phyloP scores from a whole-genome alignment of 2,113 vertebrate species.

The Aramus guarauna region DNA sequence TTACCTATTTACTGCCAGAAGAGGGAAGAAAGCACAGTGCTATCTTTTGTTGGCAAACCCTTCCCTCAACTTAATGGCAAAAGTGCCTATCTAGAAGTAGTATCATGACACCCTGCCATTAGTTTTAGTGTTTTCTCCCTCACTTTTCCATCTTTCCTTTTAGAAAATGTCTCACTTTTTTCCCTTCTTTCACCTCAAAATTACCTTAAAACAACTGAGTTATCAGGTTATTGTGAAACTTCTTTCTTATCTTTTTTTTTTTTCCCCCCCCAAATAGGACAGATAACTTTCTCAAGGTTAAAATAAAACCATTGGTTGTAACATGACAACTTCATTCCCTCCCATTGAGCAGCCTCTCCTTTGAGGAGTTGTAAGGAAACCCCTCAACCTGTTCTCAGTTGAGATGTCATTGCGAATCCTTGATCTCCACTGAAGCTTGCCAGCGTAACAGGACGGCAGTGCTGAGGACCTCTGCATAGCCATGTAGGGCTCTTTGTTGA shows the following conservation, averaged over 20 bases:
- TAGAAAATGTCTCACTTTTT: neutral
- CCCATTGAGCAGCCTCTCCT: neutral
- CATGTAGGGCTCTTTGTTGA: neutral
- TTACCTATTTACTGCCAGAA: neutral
- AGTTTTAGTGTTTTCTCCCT: neutral
- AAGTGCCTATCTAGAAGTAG: neutral
- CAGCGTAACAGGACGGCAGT: neutral
- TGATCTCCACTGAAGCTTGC: neutral
- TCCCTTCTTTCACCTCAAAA: neutral
- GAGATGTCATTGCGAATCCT: neutral
- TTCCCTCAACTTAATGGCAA: neutral
- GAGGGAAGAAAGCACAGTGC: neutral
- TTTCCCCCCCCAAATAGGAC: neutral
- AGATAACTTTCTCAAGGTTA: neutral
- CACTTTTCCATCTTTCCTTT: neutral
- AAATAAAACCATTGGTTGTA: neutral
- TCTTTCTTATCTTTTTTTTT: neutral
- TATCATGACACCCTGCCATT: neutral
- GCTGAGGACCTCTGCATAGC: neutral
- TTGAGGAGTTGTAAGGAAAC: neutral
- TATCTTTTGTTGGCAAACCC: neutral
- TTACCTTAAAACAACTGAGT: neutral
- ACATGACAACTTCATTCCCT: neutral
- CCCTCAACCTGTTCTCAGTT: neutral
- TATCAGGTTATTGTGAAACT: neutral